These are phyloP conservation scores for Phataginus tetradactyla DNA, from an alignment of 2,797 vertebrate species.

Conservation along the genomic window DNA sequence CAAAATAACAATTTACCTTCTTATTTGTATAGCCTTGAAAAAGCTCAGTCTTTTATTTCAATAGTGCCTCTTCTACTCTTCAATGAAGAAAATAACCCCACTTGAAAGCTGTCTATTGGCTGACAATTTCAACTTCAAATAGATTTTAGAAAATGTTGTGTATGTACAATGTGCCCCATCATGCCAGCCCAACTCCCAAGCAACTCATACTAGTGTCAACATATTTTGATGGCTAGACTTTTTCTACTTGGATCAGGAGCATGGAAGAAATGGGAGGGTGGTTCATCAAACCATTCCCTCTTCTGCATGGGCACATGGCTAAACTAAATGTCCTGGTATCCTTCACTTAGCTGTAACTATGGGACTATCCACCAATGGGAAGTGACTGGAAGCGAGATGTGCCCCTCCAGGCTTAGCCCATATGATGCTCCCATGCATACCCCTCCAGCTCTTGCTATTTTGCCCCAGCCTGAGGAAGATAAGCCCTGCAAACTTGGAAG, in stretches of 20 bases:
- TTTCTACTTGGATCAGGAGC: background rate
- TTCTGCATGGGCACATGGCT: background rate
- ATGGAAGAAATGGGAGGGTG: background rate
- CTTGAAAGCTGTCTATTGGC: background rate
- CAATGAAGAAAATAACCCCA: background rate
- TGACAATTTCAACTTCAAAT: background rate
- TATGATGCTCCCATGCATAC: no score
- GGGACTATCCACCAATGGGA: background rate
- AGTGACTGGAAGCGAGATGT: background rate
- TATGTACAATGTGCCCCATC: background rate
- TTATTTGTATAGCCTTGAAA: background rate
- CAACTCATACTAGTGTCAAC: background rate
- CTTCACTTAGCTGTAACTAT: background rate
- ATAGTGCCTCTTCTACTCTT: background rate
- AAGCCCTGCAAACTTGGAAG: background rate
- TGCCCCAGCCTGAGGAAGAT: background rate
- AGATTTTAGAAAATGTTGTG: background rate
- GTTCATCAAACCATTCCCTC: background rate
- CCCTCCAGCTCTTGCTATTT: background rate
- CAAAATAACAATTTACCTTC: constrained; percentile 30
- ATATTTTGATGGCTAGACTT: background rate
- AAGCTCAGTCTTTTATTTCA: constrained; percentile 22
- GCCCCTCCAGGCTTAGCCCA: background rate
- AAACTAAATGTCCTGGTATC: background rate
- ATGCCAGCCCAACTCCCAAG: background rate